Evolutionary conservation across 2,888 invertebrate genomes (phyloP).

Genomic region (Didymodactylos carnosus): DNA sequence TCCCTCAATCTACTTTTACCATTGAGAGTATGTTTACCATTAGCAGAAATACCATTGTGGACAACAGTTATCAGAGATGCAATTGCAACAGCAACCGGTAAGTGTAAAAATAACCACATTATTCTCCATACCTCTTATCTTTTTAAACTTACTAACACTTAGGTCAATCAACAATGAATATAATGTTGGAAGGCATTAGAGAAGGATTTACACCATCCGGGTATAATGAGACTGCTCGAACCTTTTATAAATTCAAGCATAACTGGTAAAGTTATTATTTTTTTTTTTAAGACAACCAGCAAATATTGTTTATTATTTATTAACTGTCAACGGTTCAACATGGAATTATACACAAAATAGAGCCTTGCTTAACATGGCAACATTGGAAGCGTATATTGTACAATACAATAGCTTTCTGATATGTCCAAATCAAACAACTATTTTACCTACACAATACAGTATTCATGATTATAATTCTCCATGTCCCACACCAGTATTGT

Average conservation of each 20-base stretch:
- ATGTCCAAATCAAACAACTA: background rate
- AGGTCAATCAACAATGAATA: background rate
- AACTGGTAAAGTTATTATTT: too few relatives aligned
- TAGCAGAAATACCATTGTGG: background rate
- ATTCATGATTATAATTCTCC: background rate
- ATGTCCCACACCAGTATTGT: background rate
- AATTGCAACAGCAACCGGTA: background rate
- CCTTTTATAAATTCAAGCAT: background rate
- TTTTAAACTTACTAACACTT: background rate
- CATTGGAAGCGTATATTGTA: background rate
- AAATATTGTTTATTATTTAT: background rate
- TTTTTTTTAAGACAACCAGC: background rate
- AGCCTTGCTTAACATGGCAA: background rate
- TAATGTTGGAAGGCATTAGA: background rate
- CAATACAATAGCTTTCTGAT: background rate
- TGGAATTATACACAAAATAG: background rate
- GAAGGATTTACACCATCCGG: background rate
- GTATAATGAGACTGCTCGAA: background rate
- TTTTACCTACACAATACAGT: background rate
- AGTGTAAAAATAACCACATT: too few relatives aligned
- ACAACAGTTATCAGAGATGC: background rate
- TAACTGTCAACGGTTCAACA: background rate
- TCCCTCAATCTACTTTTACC: background rate
- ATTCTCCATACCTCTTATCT: too few relatives aligned
- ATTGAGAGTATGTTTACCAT: background rate